A percentile compares a stretch with the other conserved stretches of the same genome.
Conservation (phyloP, 2,797 vertebrate genomes). For the Cuculus canorus region DNA sequence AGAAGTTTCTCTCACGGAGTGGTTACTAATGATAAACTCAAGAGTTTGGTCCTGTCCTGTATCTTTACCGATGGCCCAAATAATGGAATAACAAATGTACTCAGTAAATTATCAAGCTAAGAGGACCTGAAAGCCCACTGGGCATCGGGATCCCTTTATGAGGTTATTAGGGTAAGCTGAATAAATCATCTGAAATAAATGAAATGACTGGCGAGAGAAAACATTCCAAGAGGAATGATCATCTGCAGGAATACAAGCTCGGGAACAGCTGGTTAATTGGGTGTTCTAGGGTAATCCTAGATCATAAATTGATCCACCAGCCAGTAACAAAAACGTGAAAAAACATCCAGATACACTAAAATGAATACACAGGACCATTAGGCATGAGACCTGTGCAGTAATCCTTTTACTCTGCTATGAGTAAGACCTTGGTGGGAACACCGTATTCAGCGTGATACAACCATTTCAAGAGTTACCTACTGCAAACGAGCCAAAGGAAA, state of each 20-base stretch:
- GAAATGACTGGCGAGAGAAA: background rate
- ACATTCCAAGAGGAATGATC: background rate
- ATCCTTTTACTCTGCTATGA: background rate
- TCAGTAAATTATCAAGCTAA: background rate
- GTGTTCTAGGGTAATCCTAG: constrained; percentile 22
- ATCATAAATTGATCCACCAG: background rate
- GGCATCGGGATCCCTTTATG: background rate
- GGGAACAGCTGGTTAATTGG: background rate
- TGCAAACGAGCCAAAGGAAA: background rate
- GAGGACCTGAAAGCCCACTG: background rate
- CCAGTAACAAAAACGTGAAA: background rate
- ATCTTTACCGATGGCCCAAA: background rate
- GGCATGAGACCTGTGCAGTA: background rate
- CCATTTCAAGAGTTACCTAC: background rate
- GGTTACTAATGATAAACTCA: background rate
- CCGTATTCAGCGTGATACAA: background rate
- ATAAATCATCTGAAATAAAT: background rate
- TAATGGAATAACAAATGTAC: background rate
- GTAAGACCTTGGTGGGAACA: background rate
- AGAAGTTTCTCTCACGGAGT: background rate
- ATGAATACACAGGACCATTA: background rate
- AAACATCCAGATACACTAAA: background rate
- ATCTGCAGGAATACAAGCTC: background rate
- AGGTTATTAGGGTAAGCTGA: background rate
- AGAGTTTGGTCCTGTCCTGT: background rate